Conservation (phyloP, 2,888 invertebrate genomes). For the Uropetala carovei region DNA sequence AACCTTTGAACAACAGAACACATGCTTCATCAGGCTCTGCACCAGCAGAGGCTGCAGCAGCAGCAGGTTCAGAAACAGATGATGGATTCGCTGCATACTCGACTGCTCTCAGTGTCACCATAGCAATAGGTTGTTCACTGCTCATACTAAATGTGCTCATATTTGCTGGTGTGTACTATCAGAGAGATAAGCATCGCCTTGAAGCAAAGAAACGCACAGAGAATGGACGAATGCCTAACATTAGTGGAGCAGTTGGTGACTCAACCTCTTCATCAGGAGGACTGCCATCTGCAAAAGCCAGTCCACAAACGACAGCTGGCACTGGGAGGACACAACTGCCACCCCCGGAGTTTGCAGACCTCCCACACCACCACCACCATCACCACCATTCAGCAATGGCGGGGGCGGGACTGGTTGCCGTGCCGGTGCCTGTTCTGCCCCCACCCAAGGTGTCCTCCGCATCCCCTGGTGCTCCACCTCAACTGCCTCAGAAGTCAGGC, state of each 20-base stretch:
- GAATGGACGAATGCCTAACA: conserved; percentile 92
- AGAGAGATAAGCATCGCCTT: conserved; percentile 89
- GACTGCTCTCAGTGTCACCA: conserved; percentile 93
- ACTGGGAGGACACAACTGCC: conserved; percentile 82
- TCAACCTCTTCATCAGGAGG: conserved; percentile 77
- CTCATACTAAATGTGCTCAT: conserved; percentile 94
- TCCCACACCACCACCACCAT: conserved; percentile 75
- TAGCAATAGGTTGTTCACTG: conserved; percentile 95
- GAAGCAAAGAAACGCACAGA: conserved; percentile 83
- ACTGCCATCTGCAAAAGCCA: conserved; percentile 62
- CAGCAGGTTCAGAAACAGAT: conserved; percentile 74
- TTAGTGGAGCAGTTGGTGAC: conserved; percentile 82
- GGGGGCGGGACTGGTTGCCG: conserved; percentile 71
- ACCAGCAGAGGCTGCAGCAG: conserved; percentile 67
- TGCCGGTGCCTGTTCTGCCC: conserved; percentile 83
- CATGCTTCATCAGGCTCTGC: conserved; percentile 70
- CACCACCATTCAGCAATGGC: conserved; percentile 73
- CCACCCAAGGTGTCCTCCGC: conserved; percentile 76
- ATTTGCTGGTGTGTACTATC: conserved; percentile 96
- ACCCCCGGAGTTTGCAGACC: conserved; percentile 90
- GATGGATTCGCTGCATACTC: conserved; percentile 94
- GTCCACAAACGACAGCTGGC: conserved; percentile 66
- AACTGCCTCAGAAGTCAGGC: conserved; percentile 49
- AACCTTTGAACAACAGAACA: conserved; percentile 72
- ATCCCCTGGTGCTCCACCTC: conserved; percentile 46